phyloP scores from a whole-genome alignment of 2,113 vertebrate species.

The Chroicocephalus ridibundus region DNA sequence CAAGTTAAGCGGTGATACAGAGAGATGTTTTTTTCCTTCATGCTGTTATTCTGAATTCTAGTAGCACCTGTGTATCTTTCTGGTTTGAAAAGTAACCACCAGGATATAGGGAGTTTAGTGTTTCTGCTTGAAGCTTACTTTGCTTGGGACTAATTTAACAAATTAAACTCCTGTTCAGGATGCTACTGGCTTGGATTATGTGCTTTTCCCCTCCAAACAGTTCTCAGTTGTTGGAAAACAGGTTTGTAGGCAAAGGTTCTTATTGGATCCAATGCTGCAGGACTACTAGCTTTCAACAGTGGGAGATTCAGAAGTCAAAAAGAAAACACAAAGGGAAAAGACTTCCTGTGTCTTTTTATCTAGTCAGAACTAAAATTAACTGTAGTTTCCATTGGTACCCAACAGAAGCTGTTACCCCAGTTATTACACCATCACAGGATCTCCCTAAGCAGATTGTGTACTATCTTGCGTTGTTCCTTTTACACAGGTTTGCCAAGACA shows the following conservation, averaged over 20 bases:
- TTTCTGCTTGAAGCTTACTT: neutral
- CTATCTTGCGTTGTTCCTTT: neutral
- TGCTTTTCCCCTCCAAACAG: neutral
- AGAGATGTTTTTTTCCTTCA: neutral
- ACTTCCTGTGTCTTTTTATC: neutral
- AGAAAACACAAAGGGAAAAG: neutral
- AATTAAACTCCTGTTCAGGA: neutral
- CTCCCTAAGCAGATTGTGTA: neutral
- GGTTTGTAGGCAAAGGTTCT: neutral
- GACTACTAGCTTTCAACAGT: neutral
- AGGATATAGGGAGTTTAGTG: neutral
- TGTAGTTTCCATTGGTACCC: neutral
- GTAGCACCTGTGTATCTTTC: neutral
- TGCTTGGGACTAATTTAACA: neutral
- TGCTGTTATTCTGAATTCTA: neutral
- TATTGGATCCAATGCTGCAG: neutral
- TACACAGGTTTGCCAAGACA: neutral
- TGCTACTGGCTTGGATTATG: neutral
- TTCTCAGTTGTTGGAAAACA: neutral
- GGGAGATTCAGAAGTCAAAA: neutral
- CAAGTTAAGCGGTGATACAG: neutral
- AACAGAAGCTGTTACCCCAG: neutral
- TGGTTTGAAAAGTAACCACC: neutral
- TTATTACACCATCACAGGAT: neutral
- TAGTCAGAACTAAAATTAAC: neutral